A percentile compares a stretch with the other conserved stretches of the same genome.
Conservation (phyloP, 1,140 invertebrate genomes). For the Conopomorpha cramerella region DNA sequence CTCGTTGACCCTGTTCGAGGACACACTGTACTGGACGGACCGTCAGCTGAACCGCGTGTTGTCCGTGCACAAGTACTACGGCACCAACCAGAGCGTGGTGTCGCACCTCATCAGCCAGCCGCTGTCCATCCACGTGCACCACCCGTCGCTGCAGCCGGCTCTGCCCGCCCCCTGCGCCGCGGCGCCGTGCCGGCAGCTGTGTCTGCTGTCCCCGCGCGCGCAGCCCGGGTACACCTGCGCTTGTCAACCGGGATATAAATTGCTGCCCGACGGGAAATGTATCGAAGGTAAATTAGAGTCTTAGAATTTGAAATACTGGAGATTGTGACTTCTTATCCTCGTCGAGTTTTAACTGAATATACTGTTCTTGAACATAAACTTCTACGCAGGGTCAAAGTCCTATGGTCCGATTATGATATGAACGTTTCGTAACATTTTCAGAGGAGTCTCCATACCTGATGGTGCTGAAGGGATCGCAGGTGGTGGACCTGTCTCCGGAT, state of each 20-base stretch:
- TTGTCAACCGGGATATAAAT: conserved; percentile 86
- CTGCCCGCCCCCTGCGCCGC: conserved; percentile 81
- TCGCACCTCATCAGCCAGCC: conserved; percentile 94
- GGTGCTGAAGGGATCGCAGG: conserved; percentile 87
- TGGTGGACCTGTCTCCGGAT: conserved; percentile 80
- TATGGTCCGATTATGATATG: too few species aligned
- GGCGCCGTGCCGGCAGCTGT: conserved; percentile 86
- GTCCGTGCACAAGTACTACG: conserved; percentile 89
- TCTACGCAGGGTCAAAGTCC: too few species aligned
- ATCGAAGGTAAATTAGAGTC: conserved; percentile 65
- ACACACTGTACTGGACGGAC: conserved; percentile 97
- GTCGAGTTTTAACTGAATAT: too few species aligned
- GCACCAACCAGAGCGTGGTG: conserved; percentile 89
- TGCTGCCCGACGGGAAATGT: conserved; percentile 73
- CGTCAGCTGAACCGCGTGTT: conserved; percentile 86
- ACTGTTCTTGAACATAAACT: too few species aligned
- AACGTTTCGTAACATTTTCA: too few species aligned
- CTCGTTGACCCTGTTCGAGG: conserved; percentile 90
- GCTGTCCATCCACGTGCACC: conserved; percentile 91
- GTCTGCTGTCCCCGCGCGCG: conserved; percentile 79
- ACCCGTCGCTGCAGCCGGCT: conserved; percentile 90
- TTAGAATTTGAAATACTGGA: too few species aligned
- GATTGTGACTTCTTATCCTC: too few species aligned
- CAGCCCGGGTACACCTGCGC: conserved; percentile 82
- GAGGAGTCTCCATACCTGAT: conserved; percentile 89